phyloP scores from a whole-genome alignment of 2,797 vertebrate species.

The Danio jaintianensis region DNA sequence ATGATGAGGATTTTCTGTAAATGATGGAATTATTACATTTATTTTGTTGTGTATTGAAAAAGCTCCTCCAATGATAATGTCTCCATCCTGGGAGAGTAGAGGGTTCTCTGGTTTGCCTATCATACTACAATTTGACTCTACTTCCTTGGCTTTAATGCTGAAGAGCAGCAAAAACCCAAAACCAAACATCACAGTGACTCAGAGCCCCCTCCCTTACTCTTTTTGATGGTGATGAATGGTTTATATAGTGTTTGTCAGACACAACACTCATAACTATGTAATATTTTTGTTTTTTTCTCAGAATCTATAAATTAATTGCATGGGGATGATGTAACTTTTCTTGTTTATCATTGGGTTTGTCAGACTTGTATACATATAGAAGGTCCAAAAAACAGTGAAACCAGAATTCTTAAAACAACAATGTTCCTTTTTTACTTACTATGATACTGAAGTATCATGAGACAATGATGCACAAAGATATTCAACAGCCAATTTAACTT shows the following conservation, averaged over 20 bases:
- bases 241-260: slow-evolving; percentile 46
- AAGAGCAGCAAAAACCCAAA: slow-evolving; percentile 60
- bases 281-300: too few species aligned
- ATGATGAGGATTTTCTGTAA: slow-evolving; percentile 67
- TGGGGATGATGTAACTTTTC: background rate
- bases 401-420: background rate
- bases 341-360: background rate
- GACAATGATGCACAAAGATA: too few species aligned
- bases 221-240: background rate
- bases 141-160: slow-evolving; percentile 59
- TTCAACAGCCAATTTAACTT: too few species aligned
- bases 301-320: too few species aligned
- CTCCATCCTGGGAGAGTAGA: slow-evolving; percentile 63
- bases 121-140: slow-evolving; percentile 65
- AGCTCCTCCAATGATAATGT: slow-evolving; percentile 66
- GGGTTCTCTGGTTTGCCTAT: slow-evolving; percentile 69
- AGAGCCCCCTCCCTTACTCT: background rate
- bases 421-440: too few species aligned
- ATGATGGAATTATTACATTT: slow-evolving; percentile 60
- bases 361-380: background rate
- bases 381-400: background rate
- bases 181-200: slow-evolving; percentile 62
- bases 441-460: too few species aligned
- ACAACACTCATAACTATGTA: background rate
- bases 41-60: slow-evolving; percentile 71